A percentile compares a stretch with the other conserved stretches of the same genome.
phyloP scores from a whole-genome alignment of 2,888 invertebrate species.

The Drosophila cognata region DNA sequence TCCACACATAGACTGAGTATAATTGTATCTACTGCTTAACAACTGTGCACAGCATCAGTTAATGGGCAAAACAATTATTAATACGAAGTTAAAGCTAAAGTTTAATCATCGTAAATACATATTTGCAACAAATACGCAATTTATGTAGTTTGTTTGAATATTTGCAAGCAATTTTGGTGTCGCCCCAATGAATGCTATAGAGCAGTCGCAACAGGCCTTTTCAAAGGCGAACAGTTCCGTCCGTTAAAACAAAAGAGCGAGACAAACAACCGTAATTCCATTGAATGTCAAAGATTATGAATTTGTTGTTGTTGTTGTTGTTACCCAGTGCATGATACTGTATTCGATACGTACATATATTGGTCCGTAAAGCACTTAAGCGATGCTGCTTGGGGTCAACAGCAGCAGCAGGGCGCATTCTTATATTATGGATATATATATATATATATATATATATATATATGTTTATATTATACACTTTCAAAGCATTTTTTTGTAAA shows the following conservation, averaged over 20 bases:
- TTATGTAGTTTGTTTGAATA: not conserved
- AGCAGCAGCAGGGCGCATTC: not conserved
- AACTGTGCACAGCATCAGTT: conserved; percentile 21
- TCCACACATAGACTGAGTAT: conserved; percentile 12
- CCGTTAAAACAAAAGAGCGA: conserved; percentile 25
- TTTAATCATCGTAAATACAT: not conserved
- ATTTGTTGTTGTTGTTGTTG: not conserved
- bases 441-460: not conserved
- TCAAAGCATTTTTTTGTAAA: not conserved
- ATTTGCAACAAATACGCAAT: not conserved
- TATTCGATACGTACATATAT: not conserved
- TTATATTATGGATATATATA: not conserved
- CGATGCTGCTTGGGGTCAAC: not conserved
- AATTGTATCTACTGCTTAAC: conserved; percentile 15
- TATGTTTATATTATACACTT: not conserved
- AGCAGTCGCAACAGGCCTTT: conserved; percentile 52
- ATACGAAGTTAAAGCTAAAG: too few species aligned
- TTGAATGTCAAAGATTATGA: conserved; percentile 27
- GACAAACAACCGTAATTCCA: conserved; percentile 13
- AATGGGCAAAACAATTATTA: conserved; percentile 1
- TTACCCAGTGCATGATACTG: not conserved
- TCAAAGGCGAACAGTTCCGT: not conserved
- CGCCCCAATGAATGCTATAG: conserved; percentile 27
- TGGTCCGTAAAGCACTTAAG: not conserved
- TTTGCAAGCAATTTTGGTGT: not conserved